phyloP scores from a whole-genome alignment of 2,888 invertebrate genomes.

The Ophion ventricosus region DNA sequence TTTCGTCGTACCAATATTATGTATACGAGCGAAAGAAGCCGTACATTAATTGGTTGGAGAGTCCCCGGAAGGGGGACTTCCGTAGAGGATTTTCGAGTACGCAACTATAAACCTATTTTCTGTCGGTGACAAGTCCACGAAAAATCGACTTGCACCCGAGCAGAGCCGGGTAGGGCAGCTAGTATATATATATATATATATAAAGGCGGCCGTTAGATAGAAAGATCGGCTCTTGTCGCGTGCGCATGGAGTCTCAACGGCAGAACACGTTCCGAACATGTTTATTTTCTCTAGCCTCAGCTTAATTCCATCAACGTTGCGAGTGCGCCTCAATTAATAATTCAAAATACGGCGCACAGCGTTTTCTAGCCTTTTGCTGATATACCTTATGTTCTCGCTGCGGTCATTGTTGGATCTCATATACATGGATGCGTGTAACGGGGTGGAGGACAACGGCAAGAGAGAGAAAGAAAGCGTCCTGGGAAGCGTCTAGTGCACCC shows the following conservation, averaged over 20 bases:
- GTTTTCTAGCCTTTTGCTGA: not conserved
- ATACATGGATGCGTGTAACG: conserved; percentile 6
- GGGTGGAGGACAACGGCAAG: conserved; percentile 9
- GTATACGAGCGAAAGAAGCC: too few species aligned
- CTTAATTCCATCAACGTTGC: conserved; percentile 45
- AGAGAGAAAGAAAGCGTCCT: conserved; percentile 55
- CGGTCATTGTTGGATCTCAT: conserved; percentile 9
- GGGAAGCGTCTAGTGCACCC: conserved; percentile 77
- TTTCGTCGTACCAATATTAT: too few species aligned
- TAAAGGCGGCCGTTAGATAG: too few species aligned
- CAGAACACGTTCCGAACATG: conserved; percentile 13
- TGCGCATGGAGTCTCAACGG: conserved; percentile 43
- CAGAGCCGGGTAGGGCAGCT: too few species aligned
- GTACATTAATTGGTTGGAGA: too few species aligned
- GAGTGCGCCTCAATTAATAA: conserved; percentile 63
- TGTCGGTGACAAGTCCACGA: too few species aligned
- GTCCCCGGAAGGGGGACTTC: too few species aligned
- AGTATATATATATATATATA: too few species aligned
- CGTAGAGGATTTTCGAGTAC: too few species aligned
- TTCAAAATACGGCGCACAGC: conserved; percentile 49
- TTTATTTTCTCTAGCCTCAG: conserved; percentile 29
- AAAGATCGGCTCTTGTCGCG: conserved; percentile 52
- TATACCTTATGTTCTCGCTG: not conserved
- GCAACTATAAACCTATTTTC: too few species aligned
- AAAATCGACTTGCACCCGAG: too few species aligned